Conservation (phyloP, 2,113 vertebrate genomes). For the Henicopernis longicauda region DNA sequence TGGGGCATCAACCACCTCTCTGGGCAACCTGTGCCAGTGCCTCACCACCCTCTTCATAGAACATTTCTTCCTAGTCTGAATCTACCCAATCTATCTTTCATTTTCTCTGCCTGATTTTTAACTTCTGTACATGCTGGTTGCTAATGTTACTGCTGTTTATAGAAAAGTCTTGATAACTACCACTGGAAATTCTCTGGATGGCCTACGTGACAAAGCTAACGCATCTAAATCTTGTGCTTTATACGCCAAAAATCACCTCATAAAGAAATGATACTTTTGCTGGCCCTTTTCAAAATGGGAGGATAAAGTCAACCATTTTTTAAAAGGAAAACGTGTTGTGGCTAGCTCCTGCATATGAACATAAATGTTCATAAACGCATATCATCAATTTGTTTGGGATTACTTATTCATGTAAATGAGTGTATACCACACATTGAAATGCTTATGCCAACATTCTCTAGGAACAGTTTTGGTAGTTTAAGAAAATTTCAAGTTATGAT, state of each 20-base stretch:
- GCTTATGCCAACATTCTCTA: background rate
- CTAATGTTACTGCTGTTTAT: background rate
- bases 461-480: background rate
- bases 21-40: background rate
- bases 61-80: background rate
- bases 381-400: background rate
- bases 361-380: background rate
- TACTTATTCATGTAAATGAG: background rate
- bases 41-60: rapidly evolving
- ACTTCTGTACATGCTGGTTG: background rate
- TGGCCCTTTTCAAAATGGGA: background rate
- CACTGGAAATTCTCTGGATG: background rate
- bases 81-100: background rate
- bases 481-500: background rate
- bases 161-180: background rate
- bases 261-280: background rate
- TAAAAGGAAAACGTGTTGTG: background rate
- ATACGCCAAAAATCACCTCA: background rate
- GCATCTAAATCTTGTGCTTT: background rate
- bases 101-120: background rate
- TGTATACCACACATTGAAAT: background rate
- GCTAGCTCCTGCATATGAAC: background rate
- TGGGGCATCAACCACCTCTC: background rate
- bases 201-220: background rate
- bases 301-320: background rate